Percentiles rank a stretch among this genome's conserved stretches.
These are phyloP conservation scores for Platichthys flesus DNA, from an alignment of 2,113 vertebrate species.

Conservation along the genomic window DNA sequence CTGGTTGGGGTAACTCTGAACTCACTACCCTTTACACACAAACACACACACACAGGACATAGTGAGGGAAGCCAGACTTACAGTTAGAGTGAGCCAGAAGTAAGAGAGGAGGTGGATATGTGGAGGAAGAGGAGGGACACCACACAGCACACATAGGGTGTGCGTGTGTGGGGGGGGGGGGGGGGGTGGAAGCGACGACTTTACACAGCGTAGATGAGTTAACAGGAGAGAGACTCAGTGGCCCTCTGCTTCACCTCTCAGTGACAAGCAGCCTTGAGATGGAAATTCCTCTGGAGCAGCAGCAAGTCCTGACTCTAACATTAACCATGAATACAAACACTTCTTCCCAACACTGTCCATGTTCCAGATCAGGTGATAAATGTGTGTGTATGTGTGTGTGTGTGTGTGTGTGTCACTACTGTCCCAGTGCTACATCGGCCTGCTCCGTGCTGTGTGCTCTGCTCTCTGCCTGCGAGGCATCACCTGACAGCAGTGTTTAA, in stretches of 20 bases:
- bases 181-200: too few species aligned
- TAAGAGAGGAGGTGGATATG: conserved; percentile 33
- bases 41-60: conserved; percentile 42
- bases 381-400: conserved; percentile 36
- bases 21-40: conserved; percentile 60
- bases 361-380: conserved; percentile 40
- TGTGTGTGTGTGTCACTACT: conserved; percentile 30
- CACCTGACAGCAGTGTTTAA: conserved; percentile 78
- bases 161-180: neutral
- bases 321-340: conserved; percentile 74
- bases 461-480: conserved; percentile 73
- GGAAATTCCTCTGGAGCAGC: conserved; percentile 65
- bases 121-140: conserved; percentile 45
- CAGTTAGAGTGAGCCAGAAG: conserved; percentile 45
- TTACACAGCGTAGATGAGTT: conserved; percentile 21
- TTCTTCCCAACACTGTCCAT: conserved; percentile 53
- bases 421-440: conserved; percentile 65
- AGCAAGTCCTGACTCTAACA: conserved; percentile 56
- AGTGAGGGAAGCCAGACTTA: conserved; percentile 70
- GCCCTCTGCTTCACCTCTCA: conserved; percentile 68
- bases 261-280: conserved; percentile 65
- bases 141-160: neutral
- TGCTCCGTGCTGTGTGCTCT: conserved; percentile 43
- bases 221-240: conserved; percentile 39
- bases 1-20: conserved; percentile 54